Percentiles rank a stretch among this genome's conserved stretches.
phyloP scores from a whole-genome alignment of 2,888 invertebrate species.

The Phymatocera aterrima region DNA sequence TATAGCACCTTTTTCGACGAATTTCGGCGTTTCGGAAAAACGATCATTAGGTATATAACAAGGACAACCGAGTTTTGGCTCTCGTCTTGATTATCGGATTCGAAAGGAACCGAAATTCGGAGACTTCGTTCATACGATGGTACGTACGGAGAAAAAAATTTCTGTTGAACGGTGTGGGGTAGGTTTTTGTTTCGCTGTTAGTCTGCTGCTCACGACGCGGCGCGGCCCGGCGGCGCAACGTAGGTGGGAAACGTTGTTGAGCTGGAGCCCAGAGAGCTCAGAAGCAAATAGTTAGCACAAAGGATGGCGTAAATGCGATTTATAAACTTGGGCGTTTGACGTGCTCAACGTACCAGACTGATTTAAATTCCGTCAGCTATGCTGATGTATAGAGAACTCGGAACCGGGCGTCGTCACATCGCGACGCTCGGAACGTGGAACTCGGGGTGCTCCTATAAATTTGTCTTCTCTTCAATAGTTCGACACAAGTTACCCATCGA shows the following conservation, averaged over 20 bases:
- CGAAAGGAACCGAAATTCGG: too few relatives aligned
- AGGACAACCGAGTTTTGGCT: too few relatives aligned
- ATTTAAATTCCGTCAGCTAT: constrained; percentile 44
- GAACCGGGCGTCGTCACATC: too few relatives aligned
- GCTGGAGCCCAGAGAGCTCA: background rate
- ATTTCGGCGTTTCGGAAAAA: too few relatives aligned
- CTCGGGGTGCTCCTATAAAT: constrained; percentile 34
- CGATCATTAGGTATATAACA: too few relatives aligned
- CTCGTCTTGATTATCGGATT: too few relatives aligned
- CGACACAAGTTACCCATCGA: constrained; percentile 25
- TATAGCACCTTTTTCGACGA: too few relatives aligned
- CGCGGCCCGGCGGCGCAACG: too few relatives aligned
- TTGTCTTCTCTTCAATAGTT: constrained; percentile 28
- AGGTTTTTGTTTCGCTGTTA: background rate
- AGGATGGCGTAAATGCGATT: constrained; percentile 44
- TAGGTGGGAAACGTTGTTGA: too few relatives aligned
- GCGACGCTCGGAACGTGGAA: constrained; percentile 33
- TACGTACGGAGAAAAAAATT: too few relatives aligned
- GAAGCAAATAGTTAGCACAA: constrained; percentile 42
- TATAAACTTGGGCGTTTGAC: constrained; percentile 43
- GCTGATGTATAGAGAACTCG: constrained; percentile 3
- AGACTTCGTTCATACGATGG: too few relatives aligned
- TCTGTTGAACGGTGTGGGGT: too few relatives aligned
- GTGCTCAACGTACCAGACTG: constrained; percentile 41
- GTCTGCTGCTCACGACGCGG: constrained; percentile 13